Base-by-base conservation (phyloP, 2,888 invertebrate species). In the Dicranocentrus wangi region DNA sequence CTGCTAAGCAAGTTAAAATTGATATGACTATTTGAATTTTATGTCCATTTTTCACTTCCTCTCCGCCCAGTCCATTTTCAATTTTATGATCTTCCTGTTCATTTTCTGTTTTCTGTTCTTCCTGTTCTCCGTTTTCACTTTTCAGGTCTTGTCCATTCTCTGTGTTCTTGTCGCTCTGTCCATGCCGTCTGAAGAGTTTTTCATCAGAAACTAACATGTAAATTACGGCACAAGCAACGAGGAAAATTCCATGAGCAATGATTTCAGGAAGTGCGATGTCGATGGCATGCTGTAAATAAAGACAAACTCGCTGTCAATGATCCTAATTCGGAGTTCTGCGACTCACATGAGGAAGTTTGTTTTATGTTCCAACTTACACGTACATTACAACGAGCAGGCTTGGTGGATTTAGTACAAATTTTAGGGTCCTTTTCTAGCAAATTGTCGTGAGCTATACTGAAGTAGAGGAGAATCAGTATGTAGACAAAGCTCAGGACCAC, bases 401-500 rank as follows among this genome's bases (percentile, higher is more conserved):
- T n/a, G 21, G 63, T 55, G 43, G 8, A n/a, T 21, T 53, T 53
- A n/a, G 42, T 39, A 53, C 69, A 77, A 8, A 13, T 7, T 42
- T 39, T 47, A 2, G 39, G 43, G n/a, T 42, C 2, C 2, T 23
- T 51, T 5, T 25, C 23, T 1, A 72, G 13, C 23, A 43, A n/a
- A 13, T 68, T 47, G 43, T 80, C 80, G 51, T 80, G 39, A 28
- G 43, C 78, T 39, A 76, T 21, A 43, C 82, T 83, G 65, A 85
- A 70, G 60, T 69, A 72, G 17, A 84, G 77, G 15, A 86, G 69
- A 28, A 84, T 61, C 19, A 76, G 55, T n/a, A 85, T 91, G 87
- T 95, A 94, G 1, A 90, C 89, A 2, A 91, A 89, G 53, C 93
- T 92, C 69, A 94, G 91, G 43, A 92, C 87, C 73, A 92, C 89